Conservation (phyloP, 2,113 vertebrate genomes). For the human (Homo sapiens) region DNA sequence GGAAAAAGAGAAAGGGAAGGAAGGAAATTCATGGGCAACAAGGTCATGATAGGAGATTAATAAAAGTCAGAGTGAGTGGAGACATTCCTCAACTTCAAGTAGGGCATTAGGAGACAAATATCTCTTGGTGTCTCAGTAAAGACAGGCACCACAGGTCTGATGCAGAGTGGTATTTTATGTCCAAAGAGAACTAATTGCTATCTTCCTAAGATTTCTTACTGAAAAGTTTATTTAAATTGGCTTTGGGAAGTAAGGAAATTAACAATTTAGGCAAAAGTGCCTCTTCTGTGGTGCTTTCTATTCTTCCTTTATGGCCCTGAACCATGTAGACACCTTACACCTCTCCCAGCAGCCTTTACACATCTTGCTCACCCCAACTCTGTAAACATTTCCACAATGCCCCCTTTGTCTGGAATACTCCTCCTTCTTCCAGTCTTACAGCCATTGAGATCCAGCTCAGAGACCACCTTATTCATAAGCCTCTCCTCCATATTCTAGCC, state of each 20-base stretch:
- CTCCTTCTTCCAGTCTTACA: not conserved
- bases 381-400: rapidly evolving
- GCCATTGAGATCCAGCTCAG: not conserved
- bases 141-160: not conserved
- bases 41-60: not conserved
- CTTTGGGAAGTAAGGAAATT: not conserved
- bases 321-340: rapidly evolving
- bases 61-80: not conserved
- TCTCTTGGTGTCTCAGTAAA: not conserved
- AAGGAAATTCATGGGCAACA: not conserved
- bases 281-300: not conserved
- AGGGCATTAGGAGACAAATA: not conserved
- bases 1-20: too few relatives aligned
- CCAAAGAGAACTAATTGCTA: not conserved
- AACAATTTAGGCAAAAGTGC: rapidly evolving
- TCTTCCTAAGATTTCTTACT: not conserved
- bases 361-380: not conserved
- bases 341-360: not conserved
- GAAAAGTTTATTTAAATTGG: not conserved
- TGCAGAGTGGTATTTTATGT: not conserved
- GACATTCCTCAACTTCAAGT: not conserved
- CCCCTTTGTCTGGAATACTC: too few relatives aligned
- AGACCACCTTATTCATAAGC: not conserved
- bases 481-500: not conserved
- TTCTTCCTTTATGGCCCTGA: not conserved